Evolutionary conservation across 2,888 invertebrate species (phyloP).

Genomic region (Brachyptera putata): DNA sequence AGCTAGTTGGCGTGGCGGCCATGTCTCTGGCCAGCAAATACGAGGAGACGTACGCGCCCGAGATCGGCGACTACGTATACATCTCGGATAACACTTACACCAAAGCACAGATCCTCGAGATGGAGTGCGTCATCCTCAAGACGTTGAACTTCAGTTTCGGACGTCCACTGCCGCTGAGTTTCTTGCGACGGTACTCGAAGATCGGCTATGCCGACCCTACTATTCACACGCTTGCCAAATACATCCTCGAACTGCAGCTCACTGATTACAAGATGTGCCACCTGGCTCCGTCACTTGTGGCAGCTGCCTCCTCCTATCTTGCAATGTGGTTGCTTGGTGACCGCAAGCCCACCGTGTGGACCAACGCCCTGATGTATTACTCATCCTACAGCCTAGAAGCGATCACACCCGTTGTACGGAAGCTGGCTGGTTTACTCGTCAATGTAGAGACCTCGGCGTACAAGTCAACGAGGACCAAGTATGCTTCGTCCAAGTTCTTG

Average conservation of each 20-base stretch:
- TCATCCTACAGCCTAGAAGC: slow-evolving; percentile 68
- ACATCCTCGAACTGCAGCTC: slow-evolving; percentile 79
- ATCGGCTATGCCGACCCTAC: slow-evolving; percentile 58
- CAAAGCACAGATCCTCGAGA: slow-evolving; percentile 69
- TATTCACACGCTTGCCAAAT: slow-evolving; percentile 75
- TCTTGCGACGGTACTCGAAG: slow-evolving; percentile 74
- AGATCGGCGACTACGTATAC: slow-evolving; percentile 82
- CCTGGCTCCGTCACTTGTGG: slow-evolving; percentile 76
- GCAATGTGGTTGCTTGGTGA: slow-evolving; percentile 51
- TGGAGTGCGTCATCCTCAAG: slow-evolving; percentile 76
- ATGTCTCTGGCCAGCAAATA: slow-evolving; percentile 91
- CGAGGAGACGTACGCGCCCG: slow-evolving; percentile 89
- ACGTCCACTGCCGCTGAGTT: slow-evolving; percentile 82
- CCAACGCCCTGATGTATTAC: slow-evolving; percentile 67
- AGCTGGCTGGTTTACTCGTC: slow-evolving; percentile 64
- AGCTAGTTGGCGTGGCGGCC: slow-evolving; percentile 84
- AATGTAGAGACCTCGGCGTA: slow-evolving; percentile 67
- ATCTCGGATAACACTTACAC: slow-evolving; percentile 86
- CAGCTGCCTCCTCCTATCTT: slow-evolving; percentile 75
- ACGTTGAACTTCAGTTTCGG: slow-evolving; percentile 77
- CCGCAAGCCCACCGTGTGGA: slow-evolving; percentile 56
- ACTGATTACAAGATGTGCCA: slow-evolving; percentile 76
- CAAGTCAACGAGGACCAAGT: slow-evolving; percentile 66
- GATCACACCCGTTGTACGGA: slow-evolving; percentile 62
- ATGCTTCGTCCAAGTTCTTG: slow-evolving; percentile 53